phyloP scores from a whole-genome alignment of 2,797 vertebrate species.

The Otolemur crassicaudatus region DNA sequence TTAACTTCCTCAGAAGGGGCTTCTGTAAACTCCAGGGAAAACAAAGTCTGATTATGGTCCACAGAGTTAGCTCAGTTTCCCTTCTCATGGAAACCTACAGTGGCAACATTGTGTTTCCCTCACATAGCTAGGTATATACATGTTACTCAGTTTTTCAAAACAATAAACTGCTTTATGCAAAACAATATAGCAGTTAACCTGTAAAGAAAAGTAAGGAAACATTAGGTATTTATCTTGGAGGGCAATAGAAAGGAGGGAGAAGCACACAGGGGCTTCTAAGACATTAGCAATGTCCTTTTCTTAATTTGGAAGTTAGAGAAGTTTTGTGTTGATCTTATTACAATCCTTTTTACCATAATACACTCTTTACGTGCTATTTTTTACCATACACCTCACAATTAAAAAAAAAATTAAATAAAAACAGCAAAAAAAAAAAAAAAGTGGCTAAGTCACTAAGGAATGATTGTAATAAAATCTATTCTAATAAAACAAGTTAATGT shows the following conservation, averaged over 20 bases:
- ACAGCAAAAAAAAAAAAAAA: background rate
- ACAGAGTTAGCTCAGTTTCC: background rate
- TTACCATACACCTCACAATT: background rate
- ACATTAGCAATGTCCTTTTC: background rate
- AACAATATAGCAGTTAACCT: background rate
- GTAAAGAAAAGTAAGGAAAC: background rate
- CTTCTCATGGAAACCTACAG: background rate
- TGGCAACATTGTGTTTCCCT: background rate
- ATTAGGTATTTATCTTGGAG: accelerated
- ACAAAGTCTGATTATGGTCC: background rate
- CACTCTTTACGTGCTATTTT: background rate
- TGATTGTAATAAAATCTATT: background rate
- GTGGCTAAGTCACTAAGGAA: background rate
- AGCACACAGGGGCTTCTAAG: accelerated
- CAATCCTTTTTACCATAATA: background rate
- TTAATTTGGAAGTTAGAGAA: background rate
- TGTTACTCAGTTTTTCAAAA: background rate
- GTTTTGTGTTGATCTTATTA: background rate
- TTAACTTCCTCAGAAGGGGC: background rate
- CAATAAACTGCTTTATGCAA: background rate
- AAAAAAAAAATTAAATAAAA: background rate
- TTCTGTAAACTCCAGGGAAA: background rate
- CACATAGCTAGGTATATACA: background rate
- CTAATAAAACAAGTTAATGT: slow-evolving; percentile 8
- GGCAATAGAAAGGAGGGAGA: accelerated